Evolutionary conservation across 1,140 invertebrate genomes (phyloP), one percentile per base, ranked within the genome.

Genomic region (Meloidogyne exigua): DNA sequence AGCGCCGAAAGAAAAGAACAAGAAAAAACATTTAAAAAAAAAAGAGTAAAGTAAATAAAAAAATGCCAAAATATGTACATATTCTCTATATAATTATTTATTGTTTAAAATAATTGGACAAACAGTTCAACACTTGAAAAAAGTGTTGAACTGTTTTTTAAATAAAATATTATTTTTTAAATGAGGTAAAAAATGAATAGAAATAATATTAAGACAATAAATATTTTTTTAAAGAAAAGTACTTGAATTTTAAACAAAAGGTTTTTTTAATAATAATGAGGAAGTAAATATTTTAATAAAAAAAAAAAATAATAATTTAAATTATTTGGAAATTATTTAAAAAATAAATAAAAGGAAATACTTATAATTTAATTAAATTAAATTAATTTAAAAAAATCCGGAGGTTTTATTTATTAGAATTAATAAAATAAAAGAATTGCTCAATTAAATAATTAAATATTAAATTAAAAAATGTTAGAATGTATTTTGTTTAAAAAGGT

Each of bases 31-130:
- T 49, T 49, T 18, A 18, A 12, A 2, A 2, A 2, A 12, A 49
- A 49, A 57, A n/a, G 49, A 57, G n/a, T n/a, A 57, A 57, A 57
- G 49, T 57, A 57, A 57, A 57, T 57, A 57, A 57, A 57, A 18
- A 57, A 57, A 57, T 49, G 44, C 44, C 44, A 49, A 49, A 49
- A 49, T 18, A 44, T 12, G 13, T 12, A 18, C n/a, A n/a, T n/a
- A n/a, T n/a, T n/a, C 4, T 49, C 18, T 49, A 18, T 18, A 18
- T 49, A 18, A 18, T 49, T 49, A 18, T 49, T n/a, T 49, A 44
- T 32, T 32, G 28, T 32, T 32, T 32, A 32, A 32, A 57, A 57
- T 57, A 57, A 57, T 57, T 57, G 49, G 49, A 4, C n/a, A 57
- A 57, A 57, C 18, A 57, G 18, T 18, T 4, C 18, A n/a, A 57